Conservation (phyloP, 1,140 invertebrate species). For the Spodoptera litura region DNA sequence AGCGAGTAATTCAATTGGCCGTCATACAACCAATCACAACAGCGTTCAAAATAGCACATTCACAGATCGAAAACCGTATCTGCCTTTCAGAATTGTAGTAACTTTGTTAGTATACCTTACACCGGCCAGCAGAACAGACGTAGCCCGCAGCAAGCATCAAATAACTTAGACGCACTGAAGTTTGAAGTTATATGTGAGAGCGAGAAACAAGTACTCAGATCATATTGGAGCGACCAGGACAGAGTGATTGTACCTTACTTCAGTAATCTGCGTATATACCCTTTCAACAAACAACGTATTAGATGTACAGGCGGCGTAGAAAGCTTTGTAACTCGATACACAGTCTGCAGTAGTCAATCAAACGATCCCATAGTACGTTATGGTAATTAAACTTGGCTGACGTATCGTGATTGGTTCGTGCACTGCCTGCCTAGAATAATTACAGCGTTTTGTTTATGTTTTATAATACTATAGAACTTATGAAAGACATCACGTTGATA, state of each 20-base stretch:
- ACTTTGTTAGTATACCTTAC: background rate
- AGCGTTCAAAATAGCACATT: too few species aligned
- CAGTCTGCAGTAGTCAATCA: slow-evolving; percentile 7
- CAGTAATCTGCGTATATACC: too few species aligned
- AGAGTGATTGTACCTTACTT: too few species aligned
- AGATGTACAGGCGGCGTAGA: background rate
- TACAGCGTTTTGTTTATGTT: too few species aligned
- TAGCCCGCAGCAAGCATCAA: background rate
- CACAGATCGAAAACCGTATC: background rate
- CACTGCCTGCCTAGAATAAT: too few species aligned
- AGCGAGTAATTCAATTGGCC: background rate
- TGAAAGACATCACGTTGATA: too few species aligned
- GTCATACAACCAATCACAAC: background rate
- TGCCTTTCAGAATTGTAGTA: background rate
- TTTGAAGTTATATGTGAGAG: background rate
- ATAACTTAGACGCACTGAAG: too few species aligned
- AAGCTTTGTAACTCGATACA: background rate
- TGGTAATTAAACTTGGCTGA: slow-evolving; percentile 1
- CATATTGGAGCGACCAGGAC: too few species aligned
- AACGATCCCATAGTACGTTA: slow-evolving; percentile 2
- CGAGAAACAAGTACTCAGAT: too few species aligned
- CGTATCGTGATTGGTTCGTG: background rate
- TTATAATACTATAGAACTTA: too few species aligned
- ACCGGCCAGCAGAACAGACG: background rate
- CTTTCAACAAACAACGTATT: slow-evolving; percentile 2